These are phyloP conservation scores for Lasioglossum baleicum DNA, from an alignment of 1,140 invertebrate genomes.

Conservation along the genomic window DNA sequence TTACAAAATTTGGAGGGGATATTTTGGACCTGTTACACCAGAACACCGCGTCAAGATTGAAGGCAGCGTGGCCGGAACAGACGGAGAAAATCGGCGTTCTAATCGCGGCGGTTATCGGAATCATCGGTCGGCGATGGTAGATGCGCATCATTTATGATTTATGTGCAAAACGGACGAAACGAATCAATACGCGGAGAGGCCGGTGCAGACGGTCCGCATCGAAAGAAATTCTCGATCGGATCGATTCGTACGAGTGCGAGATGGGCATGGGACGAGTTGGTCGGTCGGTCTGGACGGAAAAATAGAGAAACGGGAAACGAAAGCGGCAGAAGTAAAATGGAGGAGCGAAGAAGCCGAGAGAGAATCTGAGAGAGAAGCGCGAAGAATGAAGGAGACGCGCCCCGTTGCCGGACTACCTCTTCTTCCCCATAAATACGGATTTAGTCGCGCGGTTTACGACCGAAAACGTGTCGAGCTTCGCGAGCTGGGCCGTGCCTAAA, in stretches of 20 bases:
- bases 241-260: constrained; percentile 9
- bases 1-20: too few relatives aligned
- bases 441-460: constrained; percentile 78
- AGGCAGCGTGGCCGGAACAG: too few relatives aligned
- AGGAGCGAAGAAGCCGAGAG: constrained; percentile 19
- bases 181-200: not conserved
- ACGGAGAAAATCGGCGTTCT: too few relatives aligned
- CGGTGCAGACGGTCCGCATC: not conserved
- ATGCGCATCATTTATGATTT: not conserved
- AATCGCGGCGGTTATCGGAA: too few relatives aligned
- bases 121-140: not conserved
- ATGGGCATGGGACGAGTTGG: not conserved
- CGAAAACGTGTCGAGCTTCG: constrained; percentile 79
- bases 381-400: constrained; percentile 43
- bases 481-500: constrained; percentile 77
- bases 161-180: not conserved
- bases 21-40: too few relatives aligned
- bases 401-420: constrained; percentile 68
- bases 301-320: constrained; percentile 33
- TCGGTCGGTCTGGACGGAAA: not conserved
- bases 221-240: constrained; percentile 25
- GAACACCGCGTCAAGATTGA: too few relatives aligned
- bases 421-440: constrained; percentile 79
- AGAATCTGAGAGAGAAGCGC: constrained; percentile 6
- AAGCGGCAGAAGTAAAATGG: too few relatives aligned